Percentiles rank a stretch among this genome's conserved stretches.
These are phyloP conservation scores for Platerodrilus igneus DNA, from an alignment of 2,888 invertebrate genomes.

Conservation along the genomic window DNA sequence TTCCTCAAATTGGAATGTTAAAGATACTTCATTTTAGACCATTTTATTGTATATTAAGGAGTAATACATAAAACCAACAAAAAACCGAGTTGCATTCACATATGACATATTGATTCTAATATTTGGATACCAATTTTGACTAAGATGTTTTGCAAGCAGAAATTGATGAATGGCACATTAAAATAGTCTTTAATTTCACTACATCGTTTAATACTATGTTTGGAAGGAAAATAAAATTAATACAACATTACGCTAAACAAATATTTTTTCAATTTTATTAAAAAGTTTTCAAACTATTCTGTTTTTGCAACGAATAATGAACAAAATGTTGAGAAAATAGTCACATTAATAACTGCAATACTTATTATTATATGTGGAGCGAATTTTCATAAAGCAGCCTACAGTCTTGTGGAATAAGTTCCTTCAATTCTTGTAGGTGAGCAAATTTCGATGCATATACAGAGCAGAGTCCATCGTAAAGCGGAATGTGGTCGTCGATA, in stretches of 20 bases:
- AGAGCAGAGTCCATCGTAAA: slow-evolving; percentile 5
- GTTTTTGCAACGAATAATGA: too few species aligned
- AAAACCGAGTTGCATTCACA: background rate
- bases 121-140: background rate
- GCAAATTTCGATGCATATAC: slow-evolving; percentile 3
- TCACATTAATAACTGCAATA: too few species aligned
- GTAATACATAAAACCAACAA: too few species aligned
- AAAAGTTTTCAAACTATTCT: background rate
- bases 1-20: slow-evolving; percentile 2
- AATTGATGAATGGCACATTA: too few species aligned
- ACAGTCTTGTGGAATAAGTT: slow-evolving; percentile 4
- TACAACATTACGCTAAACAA: background rate
- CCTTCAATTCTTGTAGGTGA: slow-evolving; percentile 6
- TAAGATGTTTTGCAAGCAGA: too few species aligned
- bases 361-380: too few species aligned
- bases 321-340: too few species aligned
- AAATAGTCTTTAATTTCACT: too few species aligned
- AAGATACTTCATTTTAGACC: background rate
- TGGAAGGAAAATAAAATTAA: background rate
- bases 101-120: background rate
- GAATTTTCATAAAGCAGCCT: slow-evolving; percentile 5
- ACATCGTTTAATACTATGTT: too few species aligned
- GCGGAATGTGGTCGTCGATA: background rate
- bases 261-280: background rate
- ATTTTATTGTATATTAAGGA: background rate